Evolutionary conservation across 2,113 vertebrate genomes (phyloP), one percentile per base, ranked within the genome.

Genomic region (Pseudolaguvia tuberculata): DNA sequence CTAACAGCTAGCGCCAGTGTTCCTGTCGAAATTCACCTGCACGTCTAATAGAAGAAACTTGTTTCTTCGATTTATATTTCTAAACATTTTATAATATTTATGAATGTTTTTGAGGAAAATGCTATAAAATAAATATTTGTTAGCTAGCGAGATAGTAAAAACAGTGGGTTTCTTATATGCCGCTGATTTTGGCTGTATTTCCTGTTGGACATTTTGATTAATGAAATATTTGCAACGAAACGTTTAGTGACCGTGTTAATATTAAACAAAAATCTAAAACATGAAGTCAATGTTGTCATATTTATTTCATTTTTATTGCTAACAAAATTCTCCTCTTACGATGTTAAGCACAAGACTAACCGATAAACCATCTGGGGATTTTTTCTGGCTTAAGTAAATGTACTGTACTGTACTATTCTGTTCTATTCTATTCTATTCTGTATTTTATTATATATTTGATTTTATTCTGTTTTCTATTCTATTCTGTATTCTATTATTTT

Each of bases 1-100:
- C 69, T 63, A 63, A 51, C 72, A 71, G 69, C 69, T 45, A 57
- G 39, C 52, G 6, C 21, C 31, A 35, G 31, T n/a, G n/a, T 27
- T 57, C 53, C 69, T 45, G 52, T 58, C n/a, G 15, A n/a, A 70
- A 61, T 72, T 58, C 31, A 51, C 58, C 31, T 67, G 45, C 6
- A 2, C n/a, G 14, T 51, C 8, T 31, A 11, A 72, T 13, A 58
- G 35, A 55, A 59, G 25, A 21, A 18, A 14, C 2, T 0, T 21
- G 9, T 2, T 50, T 47, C 1, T 5, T 10, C 3, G 11, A 73
- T 23, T 29, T 5, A 39, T 47, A 3, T 27, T 15, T 4, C 14
- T 7, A 21, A 20, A 13, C 11, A 12, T 18, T 10, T 18, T 2
- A 14, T 8, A 6, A 42, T 42, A 1, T 31, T 57, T 27, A 14